These are phyloP conservation scores for Hypselothyrea guttata DNA, from an alignment of 2,888 invertebrate species.

Conservation along the genomic window DNA sequence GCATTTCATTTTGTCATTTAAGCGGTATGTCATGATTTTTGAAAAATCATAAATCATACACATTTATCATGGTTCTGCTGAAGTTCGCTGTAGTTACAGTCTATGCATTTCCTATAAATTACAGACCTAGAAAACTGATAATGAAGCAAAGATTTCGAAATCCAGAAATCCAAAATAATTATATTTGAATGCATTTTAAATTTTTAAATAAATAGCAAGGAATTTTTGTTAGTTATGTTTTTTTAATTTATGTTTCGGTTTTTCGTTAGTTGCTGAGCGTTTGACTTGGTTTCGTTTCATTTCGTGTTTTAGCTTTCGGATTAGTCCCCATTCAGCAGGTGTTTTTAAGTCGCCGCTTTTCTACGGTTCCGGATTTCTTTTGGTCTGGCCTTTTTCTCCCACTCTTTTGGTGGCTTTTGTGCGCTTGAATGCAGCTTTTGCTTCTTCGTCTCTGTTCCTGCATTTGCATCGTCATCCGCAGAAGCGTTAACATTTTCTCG, in stretches of 20 bases:
- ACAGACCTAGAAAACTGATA: not conserved
- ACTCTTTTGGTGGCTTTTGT: constrained; percentile 31
- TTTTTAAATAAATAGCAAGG: too few species aligned
- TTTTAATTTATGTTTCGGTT: constrained; percentile 1
- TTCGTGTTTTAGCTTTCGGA: constrained; percentile 27
- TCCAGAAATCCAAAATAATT: not conserved
- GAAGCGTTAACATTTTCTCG: constrained; percentile 33
- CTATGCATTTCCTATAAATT: not conserved
- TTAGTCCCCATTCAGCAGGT: constrained; percentile 54
- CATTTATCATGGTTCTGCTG: constrained; percentile 30
- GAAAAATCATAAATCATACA: constrained; percentile 43
- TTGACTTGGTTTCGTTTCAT: not conserved
- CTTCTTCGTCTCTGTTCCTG: constrained; percentile 3
- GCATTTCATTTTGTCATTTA: constrained; percentile 28
- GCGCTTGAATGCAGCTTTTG: constrained; percentile 34
- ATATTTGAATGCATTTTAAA: too few species aligned
- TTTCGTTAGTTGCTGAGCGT: not conserved
- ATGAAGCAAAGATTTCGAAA: not conserved
- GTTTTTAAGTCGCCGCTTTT: constrained; percentile 38
- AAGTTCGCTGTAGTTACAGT: not conserved
- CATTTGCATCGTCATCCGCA: constrained; percentile 7
- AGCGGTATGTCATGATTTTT: constrained; percentile 1
- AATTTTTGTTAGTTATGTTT: too few species aligned
- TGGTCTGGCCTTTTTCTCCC: not conserved
- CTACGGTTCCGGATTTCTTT: constrained; percentile 6